Conservation (phyloP, 2,888 invertebrate species). For the Apeira syringaria region DNA sequence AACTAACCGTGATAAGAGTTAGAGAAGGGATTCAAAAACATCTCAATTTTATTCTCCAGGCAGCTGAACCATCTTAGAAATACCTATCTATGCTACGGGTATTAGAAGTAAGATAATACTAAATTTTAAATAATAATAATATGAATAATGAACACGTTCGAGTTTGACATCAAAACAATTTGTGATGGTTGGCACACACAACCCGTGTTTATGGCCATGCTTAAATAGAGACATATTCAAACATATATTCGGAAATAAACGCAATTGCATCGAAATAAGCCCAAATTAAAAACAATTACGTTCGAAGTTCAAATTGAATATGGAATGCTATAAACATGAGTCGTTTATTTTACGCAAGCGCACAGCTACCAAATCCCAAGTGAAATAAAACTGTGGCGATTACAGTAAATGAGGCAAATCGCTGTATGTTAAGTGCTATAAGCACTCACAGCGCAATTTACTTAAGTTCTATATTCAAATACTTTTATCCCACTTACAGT, state of each 20-base stretch:
- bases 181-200: constrained; percentile 25
- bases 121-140: too few species aligned
- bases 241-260: constrained; percentile 31
- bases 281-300: constrained; percentile 47
- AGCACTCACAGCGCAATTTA: constrained; percentile 72
- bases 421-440: constrained; percentile 68
- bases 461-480: constrained; percentile 78
- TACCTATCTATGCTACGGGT: constrained; percentile 40
- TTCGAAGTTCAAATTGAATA: constrained; percentile 47
- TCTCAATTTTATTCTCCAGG: constrained; percentile 55
- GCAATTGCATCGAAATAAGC: constrained; percentile 29
- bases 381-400: constrained; percentile 62
- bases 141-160: too few species aligned
- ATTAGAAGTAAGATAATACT: too few species aligned
- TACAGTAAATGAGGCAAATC: constrained; percentile 70
- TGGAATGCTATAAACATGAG: constrained; percentile 44
- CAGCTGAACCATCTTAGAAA: constrained; percentile 41
- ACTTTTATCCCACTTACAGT: constrained; percentile 74
- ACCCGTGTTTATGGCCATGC: constrained; percentile 21
- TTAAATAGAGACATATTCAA: constrained; percentile 20
- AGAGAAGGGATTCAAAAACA: constrained; percentile 60
- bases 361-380: constrained; percentile 44
- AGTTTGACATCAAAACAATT: too few species aligned
- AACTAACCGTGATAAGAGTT: constrained; percentile 75
- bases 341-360: constrained; percentile 44